These are phyloP conservation scores for Madoqua kirkii DNA, from an alignment of 2,113 vertebrate species.

Conservation along the genomic window DNA sequence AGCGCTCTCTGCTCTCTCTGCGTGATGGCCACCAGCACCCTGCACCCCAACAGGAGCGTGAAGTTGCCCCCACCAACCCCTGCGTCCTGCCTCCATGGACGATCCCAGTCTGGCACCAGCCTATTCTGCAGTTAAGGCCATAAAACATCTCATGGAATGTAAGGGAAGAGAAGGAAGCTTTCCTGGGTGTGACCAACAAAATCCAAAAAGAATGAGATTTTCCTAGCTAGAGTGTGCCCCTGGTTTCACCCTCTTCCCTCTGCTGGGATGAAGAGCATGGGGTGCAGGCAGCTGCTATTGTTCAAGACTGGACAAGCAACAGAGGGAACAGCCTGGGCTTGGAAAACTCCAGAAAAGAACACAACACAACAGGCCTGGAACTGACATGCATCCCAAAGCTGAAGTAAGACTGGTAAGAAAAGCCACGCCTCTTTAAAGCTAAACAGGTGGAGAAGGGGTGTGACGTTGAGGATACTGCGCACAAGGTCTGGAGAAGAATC, in stretches of 20 bases:
- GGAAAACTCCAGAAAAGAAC: not conserved
- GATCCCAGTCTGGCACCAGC: not conserved
- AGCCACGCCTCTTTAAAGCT: not conserved
- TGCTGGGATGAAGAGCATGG: not conserved
- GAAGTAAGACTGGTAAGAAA: not conserved
- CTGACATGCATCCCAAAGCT: not conserved
- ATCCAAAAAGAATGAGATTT: slow-evolving; percentile 10
- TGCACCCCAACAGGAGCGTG: not conserved
- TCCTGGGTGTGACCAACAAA: slow-evolving; percentile 42
- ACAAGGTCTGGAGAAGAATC: not conserved
- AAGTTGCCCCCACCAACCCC: not conserved
- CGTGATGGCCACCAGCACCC: not conserved
- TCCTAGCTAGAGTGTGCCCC: not conserved
- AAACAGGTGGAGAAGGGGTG: not conserved
- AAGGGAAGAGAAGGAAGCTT: slow-evolving; percentile 19
- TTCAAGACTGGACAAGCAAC: not conserved
- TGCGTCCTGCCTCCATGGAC: not conserved
- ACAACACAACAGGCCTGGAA: not conserved
- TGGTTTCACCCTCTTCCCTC: not conserved
- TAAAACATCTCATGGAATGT: slow-evolving; percentile 45
- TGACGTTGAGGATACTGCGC: accelerated
- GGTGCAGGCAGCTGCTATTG: not conserved
- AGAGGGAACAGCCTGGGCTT: not conserved
- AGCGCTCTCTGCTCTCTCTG: not conserved
- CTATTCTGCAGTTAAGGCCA: not conserved